Percentiles rank a stretch among this genome's conserved stretches.
These are phyloP conservation scores for Planococcus citri DNA, from an alignment of 1,140 invertebrate genomes.

Conservation along the genomic window DNA sequence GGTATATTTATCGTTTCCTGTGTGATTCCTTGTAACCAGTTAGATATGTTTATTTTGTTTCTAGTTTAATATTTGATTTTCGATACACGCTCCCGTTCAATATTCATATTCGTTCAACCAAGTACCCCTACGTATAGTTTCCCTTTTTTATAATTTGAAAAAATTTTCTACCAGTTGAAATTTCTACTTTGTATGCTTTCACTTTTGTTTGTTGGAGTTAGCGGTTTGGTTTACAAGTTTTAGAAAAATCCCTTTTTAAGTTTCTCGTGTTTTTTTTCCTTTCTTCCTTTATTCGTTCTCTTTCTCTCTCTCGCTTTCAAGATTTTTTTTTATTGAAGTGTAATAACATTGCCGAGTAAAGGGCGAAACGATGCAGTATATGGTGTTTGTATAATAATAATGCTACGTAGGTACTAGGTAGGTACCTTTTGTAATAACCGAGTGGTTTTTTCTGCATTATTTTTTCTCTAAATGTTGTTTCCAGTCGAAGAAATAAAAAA, in stretches of 20 bases:
- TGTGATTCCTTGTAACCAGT: background rate
- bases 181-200: background rate
- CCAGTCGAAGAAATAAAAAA: slow-evolving; percentile 7
- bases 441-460: background rate
- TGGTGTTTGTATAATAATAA: background rate
- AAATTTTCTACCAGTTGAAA: background rate
- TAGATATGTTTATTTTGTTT: background rate
- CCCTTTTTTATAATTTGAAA: background rate
- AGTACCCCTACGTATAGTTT: background rate
- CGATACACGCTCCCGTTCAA: no score
- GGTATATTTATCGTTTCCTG: background rate
- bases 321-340: background rate
- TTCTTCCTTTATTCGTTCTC: no score
- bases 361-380: background rate
- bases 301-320: no score
- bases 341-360: background rate
- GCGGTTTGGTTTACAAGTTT: background rate
- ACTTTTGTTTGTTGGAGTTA: no score
- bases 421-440: background rate
- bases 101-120: no score
- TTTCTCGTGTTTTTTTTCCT: background rate
- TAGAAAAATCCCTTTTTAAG: background rate
- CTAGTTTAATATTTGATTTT: background rate
- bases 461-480: background rate
- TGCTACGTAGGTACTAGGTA: no score